phyloP scores from a whole-genome alignment of 92 coral and sea anemone species.

The Heliopora coerulea region DNA sequence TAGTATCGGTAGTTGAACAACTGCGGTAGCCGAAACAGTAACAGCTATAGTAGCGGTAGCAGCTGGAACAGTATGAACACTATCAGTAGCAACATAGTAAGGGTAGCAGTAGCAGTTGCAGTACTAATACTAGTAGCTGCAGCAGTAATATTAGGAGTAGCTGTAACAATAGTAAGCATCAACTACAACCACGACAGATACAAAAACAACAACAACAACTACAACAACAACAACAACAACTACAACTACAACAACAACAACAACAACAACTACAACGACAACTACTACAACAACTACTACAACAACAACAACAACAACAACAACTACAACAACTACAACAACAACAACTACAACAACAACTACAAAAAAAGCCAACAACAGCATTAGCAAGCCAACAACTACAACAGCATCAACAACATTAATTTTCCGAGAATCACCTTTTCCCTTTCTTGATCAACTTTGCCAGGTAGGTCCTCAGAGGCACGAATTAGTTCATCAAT shows the following conservation, averaged over 20 bases:
- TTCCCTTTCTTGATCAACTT: slow-evolving; percentile 26
- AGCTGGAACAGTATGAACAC: too few species aligned
- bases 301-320: slow-evolving; percentile 2
- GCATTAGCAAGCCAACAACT: neutral
- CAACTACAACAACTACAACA: slow-evolving; percentile 1
- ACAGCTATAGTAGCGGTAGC: too few species aligned
- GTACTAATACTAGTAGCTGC: too few species aligned
- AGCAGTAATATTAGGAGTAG: too few species aligned
- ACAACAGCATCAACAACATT: neutral
- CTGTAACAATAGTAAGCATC: neutral
- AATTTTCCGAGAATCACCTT: slow-evolving; percentile 27
- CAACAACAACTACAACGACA: neutral
- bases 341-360: neutral
- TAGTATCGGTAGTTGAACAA: too few species aligned
- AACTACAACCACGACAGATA: neutral
- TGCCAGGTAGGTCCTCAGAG: slow-evolving; percentile 42
- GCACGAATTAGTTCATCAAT: slow-evolving; percentile 81
- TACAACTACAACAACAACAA: slow-evolving; percentile 7
- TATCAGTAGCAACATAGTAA: too few species aligned
- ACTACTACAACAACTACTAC: neutral
- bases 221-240: slow-evolving; percentile 10
- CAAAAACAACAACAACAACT: slow-evolving; percentile 1
- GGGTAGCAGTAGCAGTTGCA: too few species aligned
- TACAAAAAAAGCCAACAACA: neutral
- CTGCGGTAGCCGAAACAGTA: too few species aligned